Percentiles rank a stretch among this genome's conserved stretches.
These are phyloP conservation scores for Furnarius figulus DNA, from an alignment of 2,113 vertebrate genomes.

Conservation along the genomic window DNA sequence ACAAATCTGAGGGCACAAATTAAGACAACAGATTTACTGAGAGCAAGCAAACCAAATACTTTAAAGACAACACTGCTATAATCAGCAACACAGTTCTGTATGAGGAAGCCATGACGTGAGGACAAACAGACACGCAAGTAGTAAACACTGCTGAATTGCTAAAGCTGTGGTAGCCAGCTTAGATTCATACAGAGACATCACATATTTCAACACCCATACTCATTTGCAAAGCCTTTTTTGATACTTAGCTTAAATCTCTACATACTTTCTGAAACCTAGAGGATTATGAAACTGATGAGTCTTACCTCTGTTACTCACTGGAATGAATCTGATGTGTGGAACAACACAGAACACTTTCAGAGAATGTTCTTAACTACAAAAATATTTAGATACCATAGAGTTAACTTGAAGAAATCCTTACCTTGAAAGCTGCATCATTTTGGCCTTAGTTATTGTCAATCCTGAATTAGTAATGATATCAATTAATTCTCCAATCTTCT, in stretches of 20 bases:
- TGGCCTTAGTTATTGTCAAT: slow-evolving; percentile 92
- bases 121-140: not conserved
- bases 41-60: not conserved
- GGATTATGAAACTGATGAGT: not conserved
- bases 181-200: not conserved
- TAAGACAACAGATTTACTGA: not conserved
- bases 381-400: not conserved
- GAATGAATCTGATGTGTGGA: not conserved
- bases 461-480: slow-evolving; percentile 84
- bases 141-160: not conserved
- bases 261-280: not conserved
- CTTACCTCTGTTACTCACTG: not conserved
- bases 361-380: not conserved
- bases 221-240: not conserved
- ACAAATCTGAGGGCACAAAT: not conserved
- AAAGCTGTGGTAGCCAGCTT: not conserved
- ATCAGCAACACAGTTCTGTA: not conserved
- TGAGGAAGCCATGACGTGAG: not conserved
- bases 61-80: not conserved
- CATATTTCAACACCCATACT: not conserved
- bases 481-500: slow-evolving; percentile 86
- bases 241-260: not conserved
- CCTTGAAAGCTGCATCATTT: slow-evolving; percentile 91
- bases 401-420: slow-evolving; percentile 63
- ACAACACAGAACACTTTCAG: not conserved